Evolutionary conservation across 1,140 invertebrate genomes (phyloP).

Genomic region (Mycetomoellerius zeteki): DNA sequence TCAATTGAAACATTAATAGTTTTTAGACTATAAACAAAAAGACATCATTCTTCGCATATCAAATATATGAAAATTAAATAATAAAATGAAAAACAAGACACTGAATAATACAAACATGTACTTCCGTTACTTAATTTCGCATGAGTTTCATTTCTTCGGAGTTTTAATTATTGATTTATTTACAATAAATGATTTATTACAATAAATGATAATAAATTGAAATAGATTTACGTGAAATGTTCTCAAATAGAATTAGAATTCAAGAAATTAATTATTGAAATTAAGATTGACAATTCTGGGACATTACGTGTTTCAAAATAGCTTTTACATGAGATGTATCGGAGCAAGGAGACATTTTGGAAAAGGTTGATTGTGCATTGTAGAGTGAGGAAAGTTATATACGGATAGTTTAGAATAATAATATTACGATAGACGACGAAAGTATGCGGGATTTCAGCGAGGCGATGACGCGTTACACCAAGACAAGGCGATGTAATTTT

Average conservation of each 20-base stretch:
- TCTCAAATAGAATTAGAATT: not conserved
- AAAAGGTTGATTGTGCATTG: not conserved
- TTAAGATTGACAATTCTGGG: not conserved
- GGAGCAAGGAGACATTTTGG: not conserved
- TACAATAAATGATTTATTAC: not conserved
- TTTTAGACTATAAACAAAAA: not conserved
- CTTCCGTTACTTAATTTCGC: not conserved
- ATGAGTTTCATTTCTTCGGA: not conserved
- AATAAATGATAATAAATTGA: not conserved
- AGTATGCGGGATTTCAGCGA: not conserved
- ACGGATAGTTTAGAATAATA: not conserved
- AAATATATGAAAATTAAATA: not conserved
- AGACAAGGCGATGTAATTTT: slow-evolving; percentile 40
- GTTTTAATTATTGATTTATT: not conserved
- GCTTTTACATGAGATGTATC: not conserved
- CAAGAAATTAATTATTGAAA: not conserved
- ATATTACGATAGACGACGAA: not conserved
- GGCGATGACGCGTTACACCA: slow-evolving; percentile 17
- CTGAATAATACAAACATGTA: not conserved
- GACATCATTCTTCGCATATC: not conserved
- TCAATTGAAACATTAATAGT: not conserved
- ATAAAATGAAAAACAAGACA: not conserved
- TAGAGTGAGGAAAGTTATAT: not conserved
- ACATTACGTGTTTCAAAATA: not conserved
- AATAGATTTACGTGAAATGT: not conserved